Conservation (phyloP, 2,888 invertebrate genomes). For the Napeogenes inachia region DNA sequence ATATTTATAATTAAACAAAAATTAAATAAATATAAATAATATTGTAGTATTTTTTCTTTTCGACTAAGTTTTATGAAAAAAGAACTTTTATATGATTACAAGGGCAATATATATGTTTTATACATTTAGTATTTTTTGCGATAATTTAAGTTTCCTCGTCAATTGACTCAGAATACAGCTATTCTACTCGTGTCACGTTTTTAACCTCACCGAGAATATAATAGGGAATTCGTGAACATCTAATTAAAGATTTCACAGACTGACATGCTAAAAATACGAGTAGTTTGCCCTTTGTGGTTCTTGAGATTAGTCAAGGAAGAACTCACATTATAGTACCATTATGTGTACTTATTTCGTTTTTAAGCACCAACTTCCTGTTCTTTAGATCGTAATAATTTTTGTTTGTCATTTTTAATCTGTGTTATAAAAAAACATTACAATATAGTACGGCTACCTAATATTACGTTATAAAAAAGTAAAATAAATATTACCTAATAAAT, state of each 20-base stretch:
- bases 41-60: too few species aligned
- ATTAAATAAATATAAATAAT: too few species aligned
- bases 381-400: too few species aligned
- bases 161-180: slow-evolving; percentile 17
- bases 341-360: slow-evolving; percentile 2
- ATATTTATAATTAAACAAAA: too few species aligned
- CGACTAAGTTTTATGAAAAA: too few species aligned
- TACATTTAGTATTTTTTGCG: slow-evolving; percentile 33
- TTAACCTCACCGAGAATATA: slow-evolving; percentile 37
- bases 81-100: too few species aligned
- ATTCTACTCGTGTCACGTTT: slow-evolving; percentile 40
- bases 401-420: too few species aligned
- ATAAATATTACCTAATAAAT: too few species aligned
- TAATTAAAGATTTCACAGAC: slow-evolving; percentile 50
- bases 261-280: slow-evolving; percentile 29
- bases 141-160: slow-evolving; percentile 43
- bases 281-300: slow-evolving; percentile 23
- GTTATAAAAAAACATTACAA: too few species aligned
- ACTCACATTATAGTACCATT: neutral
- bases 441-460: too few species aligned
- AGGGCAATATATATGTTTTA: slow-evolving; percentile 35
- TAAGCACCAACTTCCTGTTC: too few species aligned
- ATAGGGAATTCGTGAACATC: slow-evolving; percentile 50
- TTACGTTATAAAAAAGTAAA: too few species aligned
- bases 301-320: slow-evolving; percentile 3